Evolutionary conservation across 2,113 vertebrate genomes (phyloP).

Genomic region (Kryptolebias marmoratus): DNA sequence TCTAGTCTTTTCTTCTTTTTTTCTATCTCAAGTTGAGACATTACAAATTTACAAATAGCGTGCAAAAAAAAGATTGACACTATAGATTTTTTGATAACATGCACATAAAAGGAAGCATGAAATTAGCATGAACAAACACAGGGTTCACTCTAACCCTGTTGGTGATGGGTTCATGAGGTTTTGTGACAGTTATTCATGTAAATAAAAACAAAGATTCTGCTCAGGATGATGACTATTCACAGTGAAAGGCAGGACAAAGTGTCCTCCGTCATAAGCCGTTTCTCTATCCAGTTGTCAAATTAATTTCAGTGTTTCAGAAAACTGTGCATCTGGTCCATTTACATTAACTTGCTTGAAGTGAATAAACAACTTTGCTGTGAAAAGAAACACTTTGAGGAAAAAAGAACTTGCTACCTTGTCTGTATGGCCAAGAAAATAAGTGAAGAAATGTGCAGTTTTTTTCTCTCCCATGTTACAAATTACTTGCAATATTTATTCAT

Average conservation of each 20-base stretch:
- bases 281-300: background rate
- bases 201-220: background rate
- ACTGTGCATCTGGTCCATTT: background rate
- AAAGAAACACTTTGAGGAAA: background rate
- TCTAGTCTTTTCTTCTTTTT: slow-evolving; percentile 14
- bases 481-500: no score
- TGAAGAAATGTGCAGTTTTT: background rate
- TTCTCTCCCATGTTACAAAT: no score
- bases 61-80: background rate
- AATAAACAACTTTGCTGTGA: background rate
- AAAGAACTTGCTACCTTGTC: background rate
- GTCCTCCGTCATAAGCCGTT: background rate
- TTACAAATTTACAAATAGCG: background rate
- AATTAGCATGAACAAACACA: background rate
- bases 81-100: background rate
- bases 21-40: slow-evolving; percentile 5
- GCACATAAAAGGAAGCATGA: background rate
- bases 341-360: background rate
- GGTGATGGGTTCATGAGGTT: background rate
- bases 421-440: background rate
- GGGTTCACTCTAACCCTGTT: background rate
- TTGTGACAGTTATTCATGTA: background rate
- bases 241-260: background rate
- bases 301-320: background rate
- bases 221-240: no score